Evolutionary conservation across 2,113 vertebrate genomes (phyloP).

Genomic region (Athene cunicularia): DNA sequence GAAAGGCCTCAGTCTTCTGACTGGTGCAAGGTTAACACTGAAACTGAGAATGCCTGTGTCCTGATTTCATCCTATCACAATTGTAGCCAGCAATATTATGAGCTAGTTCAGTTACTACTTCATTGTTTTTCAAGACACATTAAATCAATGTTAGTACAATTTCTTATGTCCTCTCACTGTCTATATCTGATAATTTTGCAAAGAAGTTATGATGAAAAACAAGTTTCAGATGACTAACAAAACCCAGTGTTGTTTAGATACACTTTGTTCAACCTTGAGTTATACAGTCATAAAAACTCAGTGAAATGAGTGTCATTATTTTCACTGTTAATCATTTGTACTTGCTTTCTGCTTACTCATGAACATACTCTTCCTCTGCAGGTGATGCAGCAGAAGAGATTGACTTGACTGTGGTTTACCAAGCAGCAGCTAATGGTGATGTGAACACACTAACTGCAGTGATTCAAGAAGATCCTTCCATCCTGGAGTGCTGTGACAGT

Average conservation of each 20-base stretch:
- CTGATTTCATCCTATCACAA: background rate
- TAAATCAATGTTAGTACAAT: background rate
- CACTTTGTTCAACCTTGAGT: background rate
- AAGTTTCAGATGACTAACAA: conserved; percentile 10
- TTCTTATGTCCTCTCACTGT: background rate
- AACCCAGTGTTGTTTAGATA: background rate
- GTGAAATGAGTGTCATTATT: background rate
- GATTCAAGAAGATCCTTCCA: conserved; percentile 88
- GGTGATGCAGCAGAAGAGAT: conserved; percentile 85
- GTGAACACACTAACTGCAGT: conserved; percentile 84
- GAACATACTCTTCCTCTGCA: conserved; percentile 19
- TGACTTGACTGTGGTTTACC: conserved; percentile 84
- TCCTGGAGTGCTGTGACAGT: conserved; percentile 86
- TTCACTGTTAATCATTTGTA: background rate
- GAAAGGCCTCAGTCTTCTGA: background rate
- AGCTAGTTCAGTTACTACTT: background rate
- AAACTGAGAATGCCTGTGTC: background rate
- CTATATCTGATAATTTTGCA: background rate
- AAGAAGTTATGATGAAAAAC: background rate
- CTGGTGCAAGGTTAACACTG: background rate
- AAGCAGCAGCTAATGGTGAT: conserved; percentile 86
- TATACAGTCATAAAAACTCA: background rate
- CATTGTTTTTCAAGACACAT: background rate
- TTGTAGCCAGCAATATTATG: background rate
- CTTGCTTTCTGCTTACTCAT: background rate